phyloP scores from a whole-genome alignment of 2,113 vertebrate species.

The Atherinomorus stipes region DNA sequence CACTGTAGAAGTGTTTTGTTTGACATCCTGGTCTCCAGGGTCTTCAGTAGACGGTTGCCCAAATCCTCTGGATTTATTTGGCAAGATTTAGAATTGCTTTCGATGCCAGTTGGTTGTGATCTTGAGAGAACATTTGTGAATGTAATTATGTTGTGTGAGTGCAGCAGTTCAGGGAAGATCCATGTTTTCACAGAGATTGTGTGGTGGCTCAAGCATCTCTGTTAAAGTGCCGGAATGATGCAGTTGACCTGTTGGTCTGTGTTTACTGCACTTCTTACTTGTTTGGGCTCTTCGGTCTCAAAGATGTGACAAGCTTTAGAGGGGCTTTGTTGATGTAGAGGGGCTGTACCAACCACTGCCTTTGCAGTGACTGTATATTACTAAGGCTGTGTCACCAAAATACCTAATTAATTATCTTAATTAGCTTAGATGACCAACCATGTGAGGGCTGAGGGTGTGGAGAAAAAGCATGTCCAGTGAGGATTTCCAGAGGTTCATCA shows the following conservation, averaged over 20 bases:
- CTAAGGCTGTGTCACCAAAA: neutral
- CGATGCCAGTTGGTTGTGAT: neutral
- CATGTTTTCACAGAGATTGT: neutral
- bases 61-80: too few relatives aligned
- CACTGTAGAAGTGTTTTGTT: neutral
- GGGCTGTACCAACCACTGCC: neutral
- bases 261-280: neutral
- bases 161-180: too few relatives aligned
- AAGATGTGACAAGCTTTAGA: neutral
- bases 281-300: neutral
- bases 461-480: neutral
- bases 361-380: neutral
- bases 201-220: neutral
- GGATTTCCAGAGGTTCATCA: too few relatives aligned
- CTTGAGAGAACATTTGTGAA: neutral
- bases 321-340: neutral
- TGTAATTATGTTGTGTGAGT: neutral
- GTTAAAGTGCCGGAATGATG: neutral
- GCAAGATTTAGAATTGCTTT: neutral
- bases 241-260: neutral
- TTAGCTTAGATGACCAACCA: neutral
- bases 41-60: neutral
- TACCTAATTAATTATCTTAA: neutral
- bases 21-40: neutral
- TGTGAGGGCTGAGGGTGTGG: neutral